Base-by-base conservation (phyloP, 2,888 invertebrate genomes). In the Cataglyphis albicans region DNA sequence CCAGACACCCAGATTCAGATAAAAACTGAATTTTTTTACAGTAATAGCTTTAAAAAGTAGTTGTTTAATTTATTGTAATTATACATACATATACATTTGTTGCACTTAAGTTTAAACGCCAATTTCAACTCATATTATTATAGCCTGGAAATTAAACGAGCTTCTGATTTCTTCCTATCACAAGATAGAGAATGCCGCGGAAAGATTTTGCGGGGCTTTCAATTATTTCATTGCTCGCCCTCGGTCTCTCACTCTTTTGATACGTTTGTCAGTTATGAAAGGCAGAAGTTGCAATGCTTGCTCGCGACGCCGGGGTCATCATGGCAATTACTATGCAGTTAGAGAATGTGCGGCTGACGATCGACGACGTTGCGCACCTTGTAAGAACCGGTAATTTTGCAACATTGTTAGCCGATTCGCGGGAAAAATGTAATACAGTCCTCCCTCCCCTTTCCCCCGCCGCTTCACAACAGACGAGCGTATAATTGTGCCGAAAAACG, bases 261-360 rank as follows among this genome's bases (percentile, higher is more conserved):
- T 68, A 68, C 18, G 76, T 59, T 68, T 59, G 78, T 70, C 70
- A 35, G 72, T 87, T 86, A 78, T 29, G 86, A 84, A 87, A 89
- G 38, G 44, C 35, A 55, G 70, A 21, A 83, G 80, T 59, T 80
- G 84, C 80, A 88, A 83, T 85, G 85, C 84, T 86, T 65, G 52
- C 57, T 61, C 72, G 72, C 61, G 55, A n/a, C n/a, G 61, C 25
- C 81, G 84, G 85, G 87, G 87, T 89, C 84, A 67, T 44, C 81
- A 3, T 21, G 75, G 68, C 82, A 85, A 88, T 88, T 84, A 83
- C 67, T 73, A 63, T 63, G 85, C 85, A 85, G 84, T 88, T 88
- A 88, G 88, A 88, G 88, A 88, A 82, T 81, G 78, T 81, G 84
- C 86, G 80, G 63, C 85, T 81, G 81, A 84, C 64, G 76, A 73